Conservation (phyloP, 2,888 invertebrate genomes). For the Platynereis dumerilii region DNA sequence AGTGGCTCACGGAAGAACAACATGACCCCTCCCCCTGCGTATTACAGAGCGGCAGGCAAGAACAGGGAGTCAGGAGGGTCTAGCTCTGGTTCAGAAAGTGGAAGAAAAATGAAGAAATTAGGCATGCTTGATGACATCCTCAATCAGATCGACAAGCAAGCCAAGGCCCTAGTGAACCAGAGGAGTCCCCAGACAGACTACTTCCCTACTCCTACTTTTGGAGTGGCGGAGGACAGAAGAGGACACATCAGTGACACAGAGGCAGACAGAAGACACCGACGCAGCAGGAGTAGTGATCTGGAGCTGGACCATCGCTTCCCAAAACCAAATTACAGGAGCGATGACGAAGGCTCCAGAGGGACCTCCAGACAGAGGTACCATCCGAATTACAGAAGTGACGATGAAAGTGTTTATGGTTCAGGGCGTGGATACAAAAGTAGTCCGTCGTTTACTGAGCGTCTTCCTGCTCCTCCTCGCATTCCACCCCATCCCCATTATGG, state of each 20-base stretch:
- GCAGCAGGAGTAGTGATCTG: neutral
- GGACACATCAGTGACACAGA: conserved; percentile 4
- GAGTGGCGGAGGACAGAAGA: neutral
- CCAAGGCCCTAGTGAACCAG: conserved; percentile 10
- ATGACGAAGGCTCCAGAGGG: too few relatives aligned
- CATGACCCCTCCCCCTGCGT: neutral
- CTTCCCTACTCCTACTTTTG: neutral
- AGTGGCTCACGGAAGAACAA: neutral
- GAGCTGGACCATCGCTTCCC: too few relatives aligned
- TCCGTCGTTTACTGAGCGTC: neutral
- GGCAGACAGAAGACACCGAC: neutral
- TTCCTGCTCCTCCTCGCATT: neutral
- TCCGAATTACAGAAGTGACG: neutral
- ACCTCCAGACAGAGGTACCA: too few relatives aligned
- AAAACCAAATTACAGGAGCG: too few relatives aligned
- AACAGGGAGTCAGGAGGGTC: neutral
- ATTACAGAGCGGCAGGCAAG: neutral
- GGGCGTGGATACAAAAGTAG: too few relatives aligned
- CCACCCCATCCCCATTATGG: conserved; percentile 5
- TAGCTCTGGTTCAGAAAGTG: neutral
- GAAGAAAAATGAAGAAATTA: conserved; percentile 8
- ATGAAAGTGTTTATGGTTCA: conserved; percentile 1
- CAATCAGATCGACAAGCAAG: conserved; percentile 19
- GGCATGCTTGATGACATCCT: conserved; percentile 15
- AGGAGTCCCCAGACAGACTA: neutral